Evolutionary conservation across 2,888 invertebrate genomes (phyloP), one percentile per base, ranked within the genome.

Genomic region (Oligia strigilis): DNA sequence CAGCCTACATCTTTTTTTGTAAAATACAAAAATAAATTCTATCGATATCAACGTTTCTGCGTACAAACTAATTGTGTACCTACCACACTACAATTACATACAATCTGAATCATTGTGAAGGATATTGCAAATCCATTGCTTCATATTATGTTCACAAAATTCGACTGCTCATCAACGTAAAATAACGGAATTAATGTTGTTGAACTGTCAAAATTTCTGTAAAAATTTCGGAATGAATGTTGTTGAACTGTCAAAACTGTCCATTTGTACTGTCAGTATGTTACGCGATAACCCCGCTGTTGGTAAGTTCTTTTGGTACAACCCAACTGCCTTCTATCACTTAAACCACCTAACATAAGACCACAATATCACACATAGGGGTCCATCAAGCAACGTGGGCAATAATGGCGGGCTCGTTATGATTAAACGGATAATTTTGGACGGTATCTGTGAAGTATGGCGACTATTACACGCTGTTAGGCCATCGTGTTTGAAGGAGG

Each of bases 361-460:
- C 84, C 75, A 86, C 80, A 72, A 70, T 87, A 85, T 86, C 92
- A 89, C 92, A 91, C 91, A 93, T 93, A 92, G 72, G 92, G 88
- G 86, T 89, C 90, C 90, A 89, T 87, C 87, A 86, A 65, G 75
- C 78, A 82, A 86, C 90, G 89, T 90, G 91, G 92, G 93, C 92
- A 87, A 92, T 94, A 94, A 92, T 90, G 83, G 91, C 77, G 78
- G 88, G 84, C 92, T 93, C 89, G 92, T 94, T 94, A 93, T 93
- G 93, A 94, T 93, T 93, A 94, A 93, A 86, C 92, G 93, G 92
- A 93, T 92, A 92, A 93, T 94, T 94, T 94, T 85, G 91, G 93
- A 90, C 88, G 88, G 85, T 90, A 91, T 92, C 91, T 92, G 90
- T 88, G 85, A 89, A 89, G 86, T 91, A 89, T 92, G 90, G 92